Evolutionary conservation across 2,113 vertebrate genomes (phyloP).

Genomic region (Platycercus adscitus): DNA sequence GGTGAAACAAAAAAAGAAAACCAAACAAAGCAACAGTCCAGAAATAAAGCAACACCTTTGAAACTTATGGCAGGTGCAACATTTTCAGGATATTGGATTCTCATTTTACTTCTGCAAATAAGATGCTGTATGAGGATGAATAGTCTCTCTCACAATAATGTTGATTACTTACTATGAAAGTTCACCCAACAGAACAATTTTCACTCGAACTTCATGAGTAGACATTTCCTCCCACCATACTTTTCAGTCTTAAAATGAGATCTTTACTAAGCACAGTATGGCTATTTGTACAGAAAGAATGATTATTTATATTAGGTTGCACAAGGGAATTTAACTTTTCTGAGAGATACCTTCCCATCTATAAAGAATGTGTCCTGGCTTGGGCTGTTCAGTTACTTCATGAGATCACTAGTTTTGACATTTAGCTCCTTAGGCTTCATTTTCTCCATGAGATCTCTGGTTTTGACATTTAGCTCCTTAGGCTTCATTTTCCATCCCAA

Average conservation of each 20-base stretch:
- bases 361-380: background rate
- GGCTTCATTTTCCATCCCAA: background rate
- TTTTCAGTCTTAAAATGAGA: background rate
- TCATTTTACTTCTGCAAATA: background rate
- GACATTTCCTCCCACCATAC: background rate
- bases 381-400: background rate
- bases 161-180: background rate
- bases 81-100: background rate
- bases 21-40: background rate
- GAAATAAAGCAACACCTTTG: background rate
- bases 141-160: background rate
- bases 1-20: background rate
- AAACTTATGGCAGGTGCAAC: background rate
- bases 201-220: background rate
- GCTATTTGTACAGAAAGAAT: background rate
- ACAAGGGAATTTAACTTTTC: background rate
- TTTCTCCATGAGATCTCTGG: background rate
- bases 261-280: background rate
- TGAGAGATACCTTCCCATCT: background rate
- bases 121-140: background rate
- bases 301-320: background rate
- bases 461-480: background rate
- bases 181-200: background rate
- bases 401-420: background rate
- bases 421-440: background rate